Conservation (phyloP, 2,888 invertebrate genomes). For the Calameuta filiformis region DNA sequence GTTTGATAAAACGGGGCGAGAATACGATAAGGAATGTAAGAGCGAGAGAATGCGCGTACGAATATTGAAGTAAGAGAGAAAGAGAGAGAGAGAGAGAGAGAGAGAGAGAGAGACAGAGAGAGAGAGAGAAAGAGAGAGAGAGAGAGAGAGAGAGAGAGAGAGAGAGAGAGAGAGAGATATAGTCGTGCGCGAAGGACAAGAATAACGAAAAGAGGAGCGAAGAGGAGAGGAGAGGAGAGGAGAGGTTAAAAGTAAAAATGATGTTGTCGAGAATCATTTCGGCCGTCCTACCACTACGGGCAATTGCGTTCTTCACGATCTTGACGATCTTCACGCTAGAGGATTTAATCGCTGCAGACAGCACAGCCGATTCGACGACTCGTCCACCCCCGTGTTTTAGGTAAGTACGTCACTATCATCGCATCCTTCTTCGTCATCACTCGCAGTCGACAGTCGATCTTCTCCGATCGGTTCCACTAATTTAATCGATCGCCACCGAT, state of each 20-base stretch:
- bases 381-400: slow-evolving; percentile 56
- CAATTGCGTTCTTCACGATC: slow-evolving; percentile 30
- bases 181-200: slow-evolving; percentile 3
- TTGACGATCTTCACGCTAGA: slow-evolving; percentile 21
- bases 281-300: slow-evolving; percentile 40
- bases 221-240: slow-evolving; percentile 9
- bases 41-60: background rate
- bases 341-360: slow-evolving; percentile 26
- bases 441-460: background rate
- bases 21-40: background rate
- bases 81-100: background rate
- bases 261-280: slow-evolving; percentile 38
- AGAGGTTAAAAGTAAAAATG: slow-evolving; percentile 42
- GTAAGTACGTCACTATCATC: slow-evolving; percentile 43
- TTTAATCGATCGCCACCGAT: too few species aligned
- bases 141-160: background rate
- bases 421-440: background rate
- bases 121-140: background rate
- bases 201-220: slow-evolving; percentile 18
- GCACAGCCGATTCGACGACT: slow-evolving; percentile 18
- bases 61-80: background rate
- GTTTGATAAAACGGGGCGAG: background rate
- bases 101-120: background rate
- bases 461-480: too few species aligned
- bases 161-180: slow-evolving; percentile 8